Base-by-base conservation (phyloP, 2,888 invertebrate species). In the Caenorhabditis sp. region DNA sequence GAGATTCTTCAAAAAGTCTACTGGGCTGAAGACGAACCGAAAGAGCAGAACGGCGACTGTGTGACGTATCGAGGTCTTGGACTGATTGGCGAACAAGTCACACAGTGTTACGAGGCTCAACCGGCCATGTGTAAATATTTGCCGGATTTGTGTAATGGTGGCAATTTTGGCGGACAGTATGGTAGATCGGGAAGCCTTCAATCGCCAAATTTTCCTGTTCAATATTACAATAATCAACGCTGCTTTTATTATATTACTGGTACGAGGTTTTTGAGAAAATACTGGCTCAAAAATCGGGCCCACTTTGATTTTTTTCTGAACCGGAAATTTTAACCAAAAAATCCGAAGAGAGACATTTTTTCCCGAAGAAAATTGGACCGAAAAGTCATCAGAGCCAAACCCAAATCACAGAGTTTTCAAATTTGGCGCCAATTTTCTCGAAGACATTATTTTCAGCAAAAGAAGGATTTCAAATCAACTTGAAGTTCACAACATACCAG, bases 171-270 rank as follows among this genome's bases (percentile, higher is more conserved):
- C 1, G 91, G 94, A 5, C 92, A 95, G 64, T 93, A 58, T 24
- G 58, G 19, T 10, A 62, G 54, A 17, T 58, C 53, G n/a, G 70
- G 70, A 26, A 59, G 61, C 1, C 58, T 70, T 19, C 63, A 61
- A 37, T 58, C 58, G 0, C 70, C 70, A 49, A 63, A 70, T 27
- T 70, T 66, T 19, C 70, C 70, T 6, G 27, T 62, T 51, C 62
- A 70, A 50, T 70, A 70, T 26, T 70, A 70, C 49, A 91, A 93
- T 1, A 93, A 95, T 81, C 96, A 97, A 90, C 93, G 94, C 88
- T 97, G 97, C 89, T 92, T 95, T 6, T 99, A 97, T 97, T 95
- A 97, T 90, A 95, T 97, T 64, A 92, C 94, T 62, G 96, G 97
- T 0, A 93, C n/a, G n/a, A n/a, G n/a, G n/a, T n/a, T n/a, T n/a